Base-by-base conservation (phyloP, 2,888 invertebrate genomes). In the Machimus rusticus region DNA sequence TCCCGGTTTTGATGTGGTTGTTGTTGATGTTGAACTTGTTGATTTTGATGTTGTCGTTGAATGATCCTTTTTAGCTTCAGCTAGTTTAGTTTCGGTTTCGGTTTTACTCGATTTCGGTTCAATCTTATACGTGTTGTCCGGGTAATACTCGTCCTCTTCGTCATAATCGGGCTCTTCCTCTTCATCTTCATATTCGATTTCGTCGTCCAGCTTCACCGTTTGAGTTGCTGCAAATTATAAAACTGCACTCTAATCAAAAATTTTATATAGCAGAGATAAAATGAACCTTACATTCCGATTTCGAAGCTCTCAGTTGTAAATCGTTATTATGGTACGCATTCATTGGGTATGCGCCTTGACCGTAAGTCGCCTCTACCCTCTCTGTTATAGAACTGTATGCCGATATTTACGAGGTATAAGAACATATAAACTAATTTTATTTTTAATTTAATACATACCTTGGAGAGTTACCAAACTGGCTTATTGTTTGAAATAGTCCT, bases 401-500 rank as follows among this genome's bases (percentile, higher is more conserved):
- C 16, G 43, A 46, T 46, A 16, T 46, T 46, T 16, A 14, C 2
- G 3, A 46, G 16, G 12, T 46, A 14, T 46, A 14, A 4, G 4
- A 46, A 14, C 4, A 14, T 9, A n/a, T 34, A 19, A 43, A 9
- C 12, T 46, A 46, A 23, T 4, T 46, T 46, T n/a, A n/a, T n/a
- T 19, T 78, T 12, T 39, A 39, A 12, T 43, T 12, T 43, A 16
- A 78, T 19, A 37, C 43, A 37, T 77, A 84, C 57, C 23, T 77
- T 5, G 84, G 12, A 66, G 74, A 78, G 74, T 77, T 91, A 76
- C 92, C 92, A 89, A 93, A 92, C 87, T 93, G 91, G 87, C 91
- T 95, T 94, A 88, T 97, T 95, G 88, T 94, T 91, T 87, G 96
- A 95, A 92, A 97, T 94, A 89, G 94, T 94, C 91, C 95, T 95